phyloP scores from a whole-genome alignment of 2,888 invertebrate genomes.

The Belgica antarctica region DNA sequence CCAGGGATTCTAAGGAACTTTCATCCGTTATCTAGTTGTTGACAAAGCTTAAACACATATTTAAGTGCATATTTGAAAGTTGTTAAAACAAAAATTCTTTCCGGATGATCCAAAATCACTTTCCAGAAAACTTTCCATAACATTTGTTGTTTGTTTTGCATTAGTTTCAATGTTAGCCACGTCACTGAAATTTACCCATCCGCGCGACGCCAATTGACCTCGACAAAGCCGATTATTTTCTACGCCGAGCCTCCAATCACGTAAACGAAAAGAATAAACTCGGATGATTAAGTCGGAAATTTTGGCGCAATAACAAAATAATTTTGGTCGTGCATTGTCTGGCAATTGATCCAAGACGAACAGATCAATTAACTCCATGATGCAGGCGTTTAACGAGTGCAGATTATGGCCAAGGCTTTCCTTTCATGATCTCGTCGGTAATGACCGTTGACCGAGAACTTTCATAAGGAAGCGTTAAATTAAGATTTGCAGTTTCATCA shows the following conservation, averaged over 20 bases:
- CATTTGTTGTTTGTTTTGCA: no score
- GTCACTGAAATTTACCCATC: no score
- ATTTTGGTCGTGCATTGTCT: not conserved
- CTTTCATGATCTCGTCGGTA: not conserved
- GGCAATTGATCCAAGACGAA: not conserved
- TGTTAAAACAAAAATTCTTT: no score
- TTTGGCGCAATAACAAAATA: not conserved
- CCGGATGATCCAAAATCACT: no score
- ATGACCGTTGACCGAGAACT: not conserved
- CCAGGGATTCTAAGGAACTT: not conserved
- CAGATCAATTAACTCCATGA: not conserved
- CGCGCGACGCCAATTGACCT: no score
- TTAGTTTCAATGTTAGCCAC: no score
- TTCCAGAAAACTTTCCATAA: not conserved
- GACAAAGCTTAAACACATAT: no score
- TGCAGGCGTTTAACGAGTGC: no score
- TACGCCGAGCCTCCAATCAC: not conserved
- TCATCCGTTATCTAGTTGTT: no score
- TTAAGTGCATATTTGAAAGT: not conserved
- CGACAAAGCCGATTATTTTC: not conserved
- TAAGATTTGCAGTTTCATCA: not conserved
- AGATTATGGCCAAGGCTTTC: no score
- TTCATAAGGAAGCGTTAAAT: not conserved
- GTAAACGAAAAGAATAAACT: not conserved
- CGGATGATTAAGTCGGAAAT: not conserved